Conservation (phyloP, 2,888 invertebrate species). For the Seira sanloemensis region DNA sequence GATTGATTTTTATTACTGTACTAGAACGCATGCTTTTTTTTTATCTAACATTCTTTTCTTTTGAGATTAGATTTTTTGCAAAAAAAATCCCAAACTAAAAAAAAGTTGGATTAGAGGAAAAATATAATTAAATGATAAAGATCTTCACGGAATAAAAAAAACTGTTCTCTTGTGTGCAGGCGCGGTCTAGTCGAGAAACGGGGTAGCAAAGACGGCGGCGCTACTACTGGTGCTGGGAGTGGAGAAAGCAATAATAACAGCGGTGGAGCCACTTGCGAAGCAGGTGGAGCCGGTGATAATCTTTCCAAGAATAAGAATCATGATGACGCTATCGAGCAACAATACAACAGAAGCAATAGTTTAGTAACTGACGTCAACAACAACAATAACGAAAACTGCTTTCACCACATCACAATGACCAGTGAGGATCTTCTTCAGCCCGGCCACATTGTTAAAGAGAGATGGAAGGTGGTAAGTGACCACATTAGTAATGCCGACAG, state of each 20-base stretch:
- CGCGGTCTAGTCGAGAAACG: constrained; percentile 48
- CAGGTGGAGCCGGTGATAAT: constrained; percentile 16
- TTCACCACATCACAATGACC: constrained; percentile 86
- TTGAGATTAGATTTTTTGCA: constrained; percentile 13
- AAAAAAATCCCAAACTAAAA: not conserved
- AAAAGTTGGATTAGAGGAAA: not conserved
- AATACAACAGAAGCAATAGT: constrained; percentile 48
- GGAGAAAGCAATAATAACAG: constrained; percentile 50
- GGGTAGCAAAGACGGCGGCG: constrained; percentile 47
- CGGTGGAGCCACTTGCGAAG: constrained; percentile 17
- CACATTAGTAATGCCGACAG: not conserved
- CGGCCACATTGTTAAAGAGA: constrained; percentile 97
- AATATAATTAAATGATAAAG: not conserved
- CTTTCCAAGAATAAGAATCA: constrained; percentile 24
- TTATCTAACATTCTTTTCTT: not conserved
- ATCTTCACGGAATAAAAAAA: not conserved
- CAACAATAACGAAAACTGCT: constrained; percentile 75
- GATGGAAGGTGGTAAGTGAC: constrained; percentile 95
- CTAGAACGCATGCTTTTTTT: not conserved
- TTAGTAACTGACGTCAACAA: constrained; percentile 61
- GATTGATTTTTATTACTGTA: not conserved
- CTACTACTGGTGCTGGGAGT: constrained; percentile 31
- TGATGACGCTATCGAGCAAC: constrained; percentile 51
- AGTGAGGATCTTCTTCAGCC: constrained; percentile 96
- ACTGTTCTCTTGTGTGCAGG: constrained; percentile 19